Evolutionary conservation across 1,140 invertebrate species (phyloP), one percentile per base, ranked within the genome.

Genomic region (Drosophila rhopaloa): DNA sequence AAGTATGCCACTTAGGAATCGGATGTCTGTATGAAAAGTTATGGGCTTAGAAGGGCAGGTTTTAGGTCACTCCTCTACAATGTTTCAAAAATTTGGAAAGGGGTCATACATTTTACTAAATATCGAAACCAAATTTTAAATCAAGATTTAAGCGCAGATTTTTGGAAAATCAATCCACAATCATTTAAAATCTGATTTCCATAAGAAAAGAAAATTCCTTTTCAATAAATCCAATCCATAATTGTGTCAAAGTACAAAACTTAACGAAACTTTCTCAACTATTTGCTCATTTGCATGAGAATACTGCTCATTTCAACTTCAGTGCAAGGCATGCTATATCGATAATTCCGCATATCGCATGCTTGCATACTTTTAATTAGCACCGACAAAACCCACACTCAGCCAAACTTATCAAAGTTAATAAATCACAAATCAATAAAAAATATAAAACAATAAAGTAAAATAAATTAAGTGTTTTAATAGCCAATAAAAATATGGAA

Each of bases 271-370:
- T 51, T 51, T 6, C 29, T 3, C 10, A 35, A 16, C 11, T 51
- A 37, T 51, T 51, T 19, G 32, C 32, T 11, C 14, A 10, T 6
- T 11, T 51, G 1, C 6, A 14, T 32, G 24, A 14, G 13, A 14
- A 29, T 9, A 32, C 13, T 29, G 24, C 13, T n/a, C 27, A 14
- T 50, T 50, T 50, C 47, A 16, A 50, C 14, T 32, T 7, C 27
- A 54, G 19, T 41, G 14, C 5, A 27, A 5, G 1, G 11, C 47
- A 47, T 51, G 38, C 10, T 35, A 41, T 51, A n/a, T 13, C 46
- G 9, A 61, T 61, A 51, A 40, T 41, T 10, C 58, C 46, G 58
- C 58, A 51, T 6, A 51, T 61, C 35, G 58, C 46, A 61, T 50
- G 24, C 13, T 8, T 14, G 37, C 53, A 38, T 27, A 29, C 60